Base-by-base conservation (phyloP, 2,888 invertebrate species). In the Aphrophora alni region DNA sequence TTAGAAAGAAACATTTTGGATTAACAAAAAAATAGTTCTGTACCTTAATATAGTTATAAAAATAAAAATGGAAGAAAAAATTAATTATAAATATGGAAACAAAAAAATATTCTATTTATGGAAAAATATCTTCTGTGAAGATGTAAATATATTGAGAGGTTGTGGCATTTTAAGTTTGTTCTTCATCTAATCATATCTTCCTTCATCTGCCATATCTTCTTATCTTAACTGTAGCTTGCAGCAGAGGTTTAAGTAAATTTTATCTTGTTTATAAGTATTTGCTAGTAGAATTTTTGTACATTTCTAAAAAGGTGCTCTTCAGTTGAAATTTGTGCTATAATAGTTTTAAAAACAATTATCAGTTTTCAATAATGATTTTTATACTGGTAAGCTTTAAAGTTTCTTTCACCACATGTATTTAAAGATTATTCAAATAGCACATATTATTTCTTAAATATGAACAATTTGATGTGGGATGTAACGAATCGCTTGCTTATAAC, bases 91-190 rank as follows among this genome's bases (percentile, higher is more conserved):
- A 44, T 59, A 59, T 59, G n/a, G 59, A 59, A 59, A 59, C 44
- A 78, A 71, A 78, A n/a, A 78, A 78, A 51, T 78, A 28, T 72
- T 78, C 71, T 73, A 75, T 78, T 33, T 73, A 28, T 51, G 72
- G 73, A 59, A 59, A 44, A 59, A 78, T 78, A 59, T 78, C 78
- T 78, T 78, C 78, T 78, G 78, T 78, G 78, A 78, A 78, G 78
- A 78, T 78, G 59, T 78, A 59, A 38, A 33, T 69, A 69, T 33
- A 68, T 68, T 24, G 25, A 21, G 77, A 59, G 59, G 59, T 59
- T 59, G 59, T 59, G 59, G 59, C 59, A 59, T 59, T 59, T 59
- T 59, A 21, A 59, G 59, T 59, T 59, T 14, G 5, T 59, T 59
- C 59, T 59, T 59, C 59, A 59, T 59, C 59, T 59, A 3, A 21